Base-by-base conservation (phyloP, 1,140 invertebrate genomes). In the Micrasema minimum region DNA sequence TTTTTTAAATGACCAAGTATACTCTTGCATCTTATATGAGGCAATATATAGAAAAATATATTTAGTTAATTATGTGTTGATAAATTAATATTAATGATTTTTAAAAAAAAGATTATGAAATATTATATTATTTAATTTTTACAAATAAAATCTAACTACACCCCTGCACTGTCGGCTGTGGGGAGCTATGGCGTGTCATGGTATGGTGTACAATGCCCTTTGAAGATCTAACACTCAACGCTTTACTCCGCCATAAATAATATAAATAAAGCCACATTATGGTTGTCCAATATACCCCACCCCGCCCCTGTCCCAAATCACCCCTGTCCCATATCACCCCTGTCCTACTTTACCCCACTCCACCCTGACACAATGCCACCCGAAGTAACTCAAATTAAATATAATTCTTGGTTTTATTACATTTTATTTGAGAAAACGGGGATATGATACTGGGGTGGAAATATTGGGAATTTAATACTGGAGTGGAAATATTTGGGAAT, bases 391-490 rank as follows among this genome's bases (percentile, higher is more conserved):
- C 69, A 71, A 71, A 71, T 71, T 71, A 71, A 71, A 71, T 71
- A 66, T 71, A 70, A 62, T 70, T 62, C 68, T 71, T 65, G 62
- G 64, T 71, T 71, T 71, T 65, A 71, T 71, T 71, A 31, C 11
- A 22, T 51, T 12, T 22, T 9, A 20, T 22, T 11, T 14, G 22
- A 2, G 48, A 7, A 23, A 22, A 22, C 1, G 48, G 43, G 43
- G 4, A 46, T 31, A 31, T 2, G 26, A 4, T 31, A 31, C 7
- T 31, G 43, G 43, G n/a, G 1, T n/a, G 43, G 43, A 45, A 16
- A 45, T 5, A n/a, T 31, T 31, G 26, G 26, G 7, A 31, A 31
- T 31, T 31, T 31, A 31, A 31, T 31, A 7, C 26, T n/a, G n/a
- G n/a, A n/a, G 1, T n/a, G 43, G 43, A 45, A 16, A 45, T 5